Evolutionary conservation across 2,888 invertebrate genomes (phyloP).

Genomic region (Phaonia tiefii): DNA sequence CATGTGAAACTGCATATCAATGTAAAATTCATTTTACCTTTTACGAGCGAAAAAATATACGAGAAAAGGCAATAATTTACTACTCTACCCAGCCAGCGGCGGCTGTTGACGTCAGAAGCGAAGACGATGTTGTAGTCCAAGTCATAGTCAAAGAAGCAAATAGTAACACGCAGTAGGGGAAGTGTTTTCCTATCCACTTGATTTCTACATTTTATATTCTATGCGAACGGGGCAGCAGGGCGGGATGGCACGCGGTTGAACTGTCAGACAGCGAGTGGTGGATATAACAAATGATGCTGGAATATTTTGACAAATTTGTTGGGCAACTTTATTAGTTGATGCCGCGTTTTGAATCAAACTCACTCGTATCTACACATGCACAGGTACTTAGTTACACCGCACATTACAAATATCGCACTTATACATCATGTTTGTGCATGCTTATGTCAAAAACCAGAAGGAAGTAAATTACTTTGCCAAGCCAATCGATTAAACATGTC

Average conservation of each 20-base stretch:
- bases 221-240: not conserved
- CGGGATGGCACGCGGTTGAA: too few relatives aligned
- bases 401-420: slow-evolving; percentile 4
- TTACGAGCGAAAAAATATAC: not conserved
- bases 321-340: slow-evolving; percentile 44
- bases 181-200: not conserved
- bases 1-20: slow-evolving; percentile 1
- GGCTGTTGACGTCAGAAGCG: not conserved
- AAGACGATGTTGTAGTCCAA: too few relatives aligned
- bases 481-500: slow-evolving; percentile 5
- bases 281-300: slow-evolving; percentile 27
- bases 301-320: slow-evolving; percentile 35
- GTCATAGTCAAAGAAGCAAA: too few relatives aligned
- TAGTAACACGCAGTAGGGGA: not conserved
- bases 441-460: slow-evolving; percentile 57
- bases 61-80: slow-evolving; percentile 10
- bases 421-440: slow-evolving; percentile 39
- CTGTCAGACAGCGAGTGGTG: not conserved
- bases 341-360: not conserved
- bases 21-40: slow-evolving; percentile 23
- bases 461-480: slow-evolving; percentile 56
- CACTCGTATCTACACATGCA: not conserved
- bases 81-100: too few relatives aligned
- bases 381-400: not conserved
- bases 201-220: not conserved